phyloP scores from a whole-genome alignment of 2,888 invertebrate genomes.

The Encarsia formosa region DNA sequence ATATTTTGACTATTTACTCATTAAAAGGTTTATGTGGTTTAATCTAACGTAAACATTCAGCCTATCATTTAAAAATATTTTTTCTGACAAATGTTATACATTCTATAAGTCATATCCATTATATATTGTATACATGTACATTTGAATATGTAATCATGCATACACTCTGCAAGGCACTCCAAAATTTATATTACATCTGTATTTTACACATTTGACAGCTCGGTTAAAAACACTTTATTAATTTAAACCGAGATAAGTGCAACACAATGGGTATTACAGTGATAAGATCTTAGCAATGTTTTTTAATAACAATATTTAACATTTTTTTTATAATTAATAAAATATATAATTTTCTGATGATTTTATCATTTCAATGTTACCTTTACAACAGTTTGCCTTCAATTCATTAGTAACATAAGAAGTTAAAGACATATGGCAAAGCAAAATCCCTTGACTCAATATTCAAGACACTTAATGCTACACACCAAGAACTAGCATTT shows the following conservation, averaged over 20 bases:
- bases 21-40: constrained; percentile 20
- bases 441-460: constrained; percentile 12
- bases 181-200: constrained; percentile 49
- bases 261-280: constrained; percentile 20
- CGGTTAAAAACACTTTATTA: constrained; percentile 26
- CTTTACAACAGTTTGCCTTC: constrained; percentile 7
- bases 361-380: constrained; percentile 6
- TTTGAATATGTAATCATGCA: constrained; percentile 6
- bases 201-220: constrained; percentile 43
- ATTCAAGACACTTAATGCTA: constrained; percentile 19
- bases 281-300: constrained; percentile 23
- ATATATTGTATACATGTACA: constrained; percentile 22
- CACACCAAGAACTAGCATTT: constrained; percentile 7
- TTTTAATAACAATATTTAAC: constrained; percentile 12
- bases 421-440: constrained; percentile 21
- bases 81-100: constrained; percentile 34
- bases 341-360: constrained; percentile 9
- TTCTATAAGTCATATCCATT: constrained; percentile 34
- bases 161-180: constrained; percentile 51
- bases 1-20: constrained; percentile 19
- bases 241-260: constrained; percentile 24
- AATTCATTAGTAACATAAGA: constrained; percentile 15
- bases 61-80: constrained; percentile 34
- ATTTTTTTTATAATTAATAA: constrained; percentile 12
- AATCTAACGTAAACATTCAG: constrained; percentile 27